Evolutionary conservation across 2,888 invertebrate genomes (phyloP).

Genomic region (Amorpha juglandis): DNA sequence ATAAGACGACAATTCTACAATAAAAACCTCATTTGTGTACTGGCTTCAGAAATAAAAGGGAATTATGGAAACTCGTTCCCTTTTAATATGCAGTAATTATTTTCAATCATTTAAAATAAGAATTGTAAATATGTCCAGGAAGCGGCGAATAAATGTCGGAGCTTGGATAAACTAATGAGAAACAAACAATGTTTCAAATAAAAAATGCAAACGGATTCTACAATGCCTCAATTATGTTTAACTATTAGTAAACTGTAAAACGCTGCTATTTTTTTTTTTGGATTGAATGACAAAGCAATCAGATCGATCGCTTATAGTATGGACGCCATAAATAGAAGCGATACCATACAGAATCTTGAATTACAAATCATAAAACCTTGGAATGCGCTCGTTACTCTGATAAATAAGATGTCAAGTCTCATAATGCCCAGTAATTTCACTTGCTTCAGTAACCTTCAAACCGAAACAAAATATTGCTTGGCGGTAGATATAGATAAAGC

Average conservation of each 20-base stretch:
- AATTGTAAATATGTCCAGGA: background rate
- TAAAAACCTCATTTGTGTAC: background rate
- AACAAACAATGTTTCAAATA: slow-evolving; percentile 41
- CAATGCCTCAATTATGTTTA: background rate
- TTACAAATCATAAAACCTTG: no score
- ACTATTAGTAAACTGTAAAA: background rate
- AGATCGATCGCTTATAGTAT: no score
- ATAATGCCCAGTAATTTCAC: no score
- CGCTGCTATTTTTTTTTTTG: no score
- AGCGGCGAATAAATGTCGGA: slow-evolving; percentile 17
- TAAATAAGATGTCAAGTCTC: no score
- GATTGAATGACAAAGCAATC: no score
- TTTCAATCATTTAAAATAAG: background rate
- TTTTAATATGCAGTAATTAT: background rate
- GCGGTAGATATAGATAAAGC: no score
- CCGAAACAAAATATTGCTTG: no score
- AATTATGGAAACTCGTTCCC: background rate
- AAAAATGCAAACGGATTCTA: slow-evolving; percentile 35
- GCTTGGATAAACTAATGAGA: slow-evolving; percentile 41
- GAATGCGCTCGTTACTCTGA: no score
- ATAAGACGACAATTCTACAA: background rate
- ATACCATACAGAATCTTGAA: no score
- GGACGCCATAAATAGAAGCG: no score
- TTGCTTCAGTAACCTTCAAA: no score
- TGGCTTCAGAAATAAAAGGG: background rate